Conservation (phyloP, 2,797 vertebrate genomes). For the Propithecus perrieri region DNA sequence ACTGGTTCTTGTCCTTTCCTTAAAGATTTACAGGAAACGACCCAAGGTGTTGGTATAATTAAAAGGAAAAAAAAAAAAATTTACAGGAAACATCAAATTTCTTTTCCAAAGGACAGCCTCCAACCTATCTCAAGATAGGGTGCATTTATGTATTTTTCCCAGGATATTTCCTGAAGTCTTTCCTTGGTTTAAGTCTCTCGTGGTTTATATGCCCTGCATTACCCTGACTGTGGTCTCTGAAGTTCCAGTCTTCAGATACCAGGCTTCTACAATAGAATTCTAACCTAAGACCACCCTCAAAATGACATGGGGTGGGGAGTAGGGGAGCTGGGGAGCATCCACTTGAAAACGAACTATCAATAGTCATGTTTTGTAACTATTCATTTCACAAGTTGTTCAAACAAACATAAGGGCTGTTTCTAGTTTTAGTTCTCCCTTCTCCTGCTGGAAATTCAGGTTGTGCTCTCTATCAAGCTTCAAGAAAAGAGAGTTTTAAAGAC, state of each 20-base stretch:
- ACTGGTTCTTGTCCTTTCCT: not conserved
- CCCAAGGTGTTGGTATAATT: no score
- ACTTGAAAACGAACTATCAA: not conserved
- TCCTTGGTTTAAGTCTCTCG: not conserved
- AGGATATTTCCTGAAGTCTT: not conserved
- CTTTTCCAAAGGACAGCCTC: not conserved
- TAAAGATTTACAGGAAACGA: not conserved
- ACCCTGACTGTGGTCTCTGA: not conserved
- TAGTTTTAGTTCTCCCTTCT: not conserved
- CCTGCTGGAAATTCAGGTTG: not conserved
- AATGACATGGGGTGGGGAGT: not conserved
- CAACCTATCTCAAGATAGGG: not conserved
- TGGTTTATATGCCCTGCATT: not conserved
- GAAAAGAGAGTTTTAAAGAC: not conserved
- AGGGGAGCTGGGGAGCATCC: no score
- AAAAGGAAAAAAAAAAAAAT: no score
- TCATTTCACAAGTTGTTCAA: not conserved
- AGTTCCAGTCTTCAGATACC: not conserved
- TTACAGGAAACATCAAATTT: not conserved
- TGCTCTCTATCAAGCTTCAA: not conserved
- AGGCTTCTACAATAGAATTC: not conserved
- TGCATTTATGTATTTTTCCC: not conserved
- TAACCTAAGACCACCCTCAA: not conserved
- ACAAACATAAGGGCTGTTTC: not conserved
- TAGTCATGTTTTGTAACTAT: not conserved